Evolutionary conservation across 2,888 invertebrate species (phyloP).

Genomic region (Aphodius sticticus): DNA sequence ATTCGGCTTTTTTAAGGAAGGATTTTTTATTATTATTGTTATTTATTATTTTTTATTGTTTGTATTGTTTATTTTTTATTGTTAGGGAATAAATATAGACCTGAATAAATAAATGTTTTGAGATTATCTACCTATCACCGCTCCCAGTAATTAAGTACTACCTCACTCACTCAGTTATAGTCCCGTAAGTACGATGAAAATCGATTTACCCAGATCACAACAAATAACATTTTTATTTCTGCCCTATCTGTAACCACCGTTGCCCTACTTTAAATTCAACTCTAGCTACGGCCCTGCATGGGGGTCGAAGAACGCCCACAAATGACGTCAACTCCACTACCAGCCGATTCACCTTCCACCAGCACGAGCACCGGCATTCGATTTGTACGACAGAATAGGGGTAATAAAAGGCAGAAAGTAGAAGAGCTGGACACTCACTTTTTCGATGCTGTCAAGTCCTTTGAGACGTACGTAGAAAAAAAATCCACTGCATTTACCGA

Average conservation of each 20-base stretch:
- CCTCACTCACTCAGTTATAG: slow-evolving; percentile 7
- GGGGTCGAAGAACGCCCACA: too few relatives aligned
- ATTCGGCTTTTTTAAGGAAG: slow-evolving; percentile 13
- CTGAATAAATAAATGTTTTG: slow-evolving; percentile 12
- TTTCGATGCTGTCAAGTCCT: too few relatives aligned
- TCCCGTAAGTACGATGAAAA: not conserved
- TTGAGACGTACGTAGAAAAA: too few relatives aligned
- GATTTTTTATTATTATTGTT: not conserved
- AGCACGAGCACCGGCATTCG: too few relatives aligned
- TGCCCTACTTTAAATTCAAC: slow-evolving; percentile 14
- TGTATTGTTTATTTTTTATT: not conserved
- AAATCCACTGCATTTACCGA: too few relatives aligned
- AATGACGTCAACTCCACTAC: too few relatives aligned
- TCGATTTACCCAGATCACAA: not conserved
- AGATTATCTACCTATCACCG: slow-evolving; percentile 14
- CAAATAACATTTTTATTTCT: slow-evolving; percentile 5
- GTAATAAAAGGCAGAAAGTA: too few relatives aligned
- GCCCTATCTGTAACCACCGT: slow-evolving; percentile 14
- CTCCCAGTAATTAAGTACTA: slow-evolving; percentile 12
- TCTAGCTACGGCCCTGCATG: slow-evolving; percentile 21
- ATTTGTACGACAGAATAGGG: too few relatives aligned
- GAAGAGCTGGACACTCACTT: too few relatives aligned
- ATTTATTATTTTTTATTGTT: slow-evolving; percentile 5
- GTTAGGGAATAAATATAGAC: slow-evolving; percentile 8
- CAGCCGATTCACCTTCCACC: too few relatives aligned